phyloP scores from a whole-genome alignment of 2,113 vertebrate species.

The Aepyceros melampus region DNA sequence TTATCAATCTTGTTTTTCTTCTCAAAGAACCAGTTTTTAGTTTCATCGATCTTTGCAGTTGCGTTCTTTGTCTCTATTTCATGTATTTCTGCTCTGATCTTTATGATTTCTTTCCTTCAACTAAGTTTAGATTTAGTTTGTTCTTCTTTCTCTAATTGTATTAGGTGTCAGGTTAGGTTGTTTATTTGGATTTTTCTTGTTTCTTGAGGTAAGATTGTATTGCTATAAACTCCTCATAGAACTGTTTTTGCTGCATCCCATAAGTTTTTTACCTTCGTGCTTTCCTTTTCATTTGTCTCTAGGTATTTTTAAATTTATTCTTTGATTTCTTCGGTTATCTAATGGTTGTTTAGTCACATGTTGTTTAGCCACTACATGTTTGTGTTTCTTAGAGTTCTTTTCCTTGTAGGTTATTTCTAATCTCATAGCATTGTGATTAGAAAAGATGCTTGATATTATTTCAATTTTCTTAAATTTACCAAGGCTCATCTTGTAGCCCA shows the following conservation, averaged over 20 bases:
- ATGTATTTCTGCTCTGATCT: neutral
- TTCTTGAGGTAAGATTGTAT: neutral
- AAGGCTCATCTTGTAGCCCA: neutral
- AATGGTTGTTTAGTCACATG: neutral
- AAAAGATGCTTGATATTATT: neutral
- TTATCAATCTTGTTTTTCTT: neutral
- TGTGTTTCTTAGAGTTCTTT: neutral
- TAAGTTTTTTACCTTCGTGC: neutral
- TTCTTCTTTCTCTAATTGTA: neutral
- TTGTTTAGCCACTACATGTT: neutral
- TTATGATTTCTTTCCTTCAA: neutral
- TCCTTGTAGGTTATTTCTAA: neutral
- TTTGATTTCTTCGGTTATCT: neutral
- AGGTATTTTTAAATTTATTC: neutral
- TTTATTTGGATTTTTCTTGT: neutral
- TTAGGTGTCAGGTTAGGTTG: neutral
- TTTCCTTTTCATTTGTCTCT: neutral
- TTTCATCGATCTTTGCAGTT: neutral
- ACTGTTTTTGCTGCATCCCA: neutral
- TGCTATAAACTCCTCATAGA: neutral
- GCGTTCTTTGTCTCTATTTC: neutral
- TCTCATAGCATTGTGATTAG: neutral
- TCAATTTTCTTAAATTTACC: neutral
- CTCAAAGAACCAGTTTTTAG: neutral
- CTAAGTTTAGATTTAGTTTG: neutral